Base-by-base conservation (phyloP, 2,888 invertebrate species). In the Mesoligia furuncula region DNA sequence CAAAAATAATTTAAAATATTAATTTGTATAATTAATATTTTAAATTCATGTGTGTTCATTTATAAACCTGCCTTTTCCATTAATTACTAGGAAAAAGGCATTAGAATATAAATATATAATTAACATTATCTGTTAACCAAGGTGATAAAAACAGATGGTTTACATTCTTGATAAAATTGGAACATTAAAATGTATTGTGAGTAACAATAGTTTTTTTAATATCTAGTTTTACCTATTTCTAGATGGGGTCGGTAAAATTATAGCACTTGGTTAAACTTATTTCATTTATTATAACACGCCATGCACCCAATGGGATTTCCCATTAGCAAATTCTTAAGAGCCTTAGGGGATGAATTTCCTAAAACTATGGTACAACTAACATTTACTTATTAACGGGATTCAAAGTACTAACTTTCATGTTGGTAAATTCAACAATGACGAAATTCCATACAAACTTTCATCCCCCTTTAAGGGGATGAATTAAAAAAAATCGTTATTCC, bases 111-210 rank as follows among this genome's bases (percentile, higher is more conserved):
- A 76, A 65, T 75, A 48, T 24, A 76, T 27, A 74, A 75, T 65
- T 48, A 64, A 48, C 2, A 6, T 75, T 57, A 75, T 64, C 64
- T 81, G 64, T n/a, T 64, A 74, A 48, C 27, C 24, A n/a, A 0
- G 17, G 3, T 59, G 42, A 79, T 66, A 59, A 76, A 81, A 64
- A 54, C 27, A 62, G 36, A 65, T 75, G 75, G 42, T 76, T 76
- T 76, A 82, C 57, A 75, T 59, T 66, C 15, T 61, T 76, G n/a
- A 59, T 79, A 59, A 66, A 75, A 59, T 36, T 36, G 6, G 7
- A 51, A 59, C 31, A 81, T 64, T 57, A 31, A 57, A 59, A 77
- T 39, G 13, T 42, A 20, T 54, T 81, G 24, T 81, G 36, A 42
- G 20, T 36, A 45, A 31, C 13, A 62, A 42, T 62, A 1, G 24